Conservation (phyloP, 2,113 vertebrate genomes). For the Paedocypris sp. region DNA sequence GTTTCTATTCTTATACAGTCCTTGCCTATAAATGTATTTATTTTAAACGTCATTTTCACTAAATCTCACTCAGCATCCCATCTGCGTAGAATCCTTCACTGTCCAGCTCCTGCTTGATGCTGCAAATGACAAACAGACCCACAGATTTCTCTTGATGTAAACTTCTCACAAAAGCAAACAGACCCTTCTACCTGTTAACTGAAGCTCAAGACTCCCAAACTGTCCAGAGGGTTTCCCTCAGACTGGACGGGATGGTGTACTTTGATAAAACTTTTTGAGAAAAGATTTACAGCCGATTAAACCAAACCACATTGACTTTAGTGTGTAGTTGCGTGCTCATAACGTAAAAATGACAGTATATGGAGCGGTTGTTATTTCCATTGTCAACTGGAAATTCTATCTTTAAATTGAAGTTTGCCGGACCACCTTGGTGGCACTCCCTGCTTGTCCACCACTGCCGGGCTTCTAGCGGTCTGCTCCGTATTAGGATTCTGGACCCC, state of each 20-base stretch:
- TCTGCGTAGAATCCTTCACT: neutral
- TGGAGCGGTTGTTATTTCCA: neutral
- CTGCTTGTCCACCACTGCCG: slow-evolving; percentile 9
- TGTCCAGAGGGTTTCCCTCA: neutral
- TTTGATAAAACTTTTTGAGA: neutral
- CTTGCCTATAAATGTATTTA: no score
- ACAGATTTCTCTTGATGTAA: neutral
- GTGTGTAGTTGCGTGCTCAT: neutral
- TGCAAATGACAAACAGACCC: slow-evolving; percentile 3
- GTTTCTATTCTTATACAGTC: no score
- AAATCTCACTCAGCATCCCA: neutral
- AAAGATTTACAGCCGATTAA: neutral
- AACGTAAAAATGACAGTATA: neutral
- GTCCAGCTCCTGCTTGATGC: neutral
- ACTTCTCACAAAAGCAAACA: slow-evolving; percentile 2
- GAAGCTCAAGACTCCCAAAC: neutral
- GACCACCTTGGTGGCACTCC: slow-evolving; percentile 1
- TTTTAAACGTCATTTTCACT: no score
- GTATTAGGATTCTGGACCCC: slow-evolving; percentile 45
- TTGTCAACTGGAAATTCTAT: neutral
- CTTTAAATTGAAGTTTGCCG: neutral
- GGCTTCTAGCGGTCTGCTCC: slow-evolving; percentile 31
- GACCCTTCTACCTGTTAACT: neutral
- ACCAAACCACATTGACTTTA: neutral
- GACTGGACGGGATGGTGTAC: neutral